Percentiles rank a stretch among this genome's conserved stretches.
These are phyloP conservation scores for Psilopsiagon aurifrons DNA, from an alignment of 2,113 vertebrate genomes.

Conservation along the genomic window DNA sequence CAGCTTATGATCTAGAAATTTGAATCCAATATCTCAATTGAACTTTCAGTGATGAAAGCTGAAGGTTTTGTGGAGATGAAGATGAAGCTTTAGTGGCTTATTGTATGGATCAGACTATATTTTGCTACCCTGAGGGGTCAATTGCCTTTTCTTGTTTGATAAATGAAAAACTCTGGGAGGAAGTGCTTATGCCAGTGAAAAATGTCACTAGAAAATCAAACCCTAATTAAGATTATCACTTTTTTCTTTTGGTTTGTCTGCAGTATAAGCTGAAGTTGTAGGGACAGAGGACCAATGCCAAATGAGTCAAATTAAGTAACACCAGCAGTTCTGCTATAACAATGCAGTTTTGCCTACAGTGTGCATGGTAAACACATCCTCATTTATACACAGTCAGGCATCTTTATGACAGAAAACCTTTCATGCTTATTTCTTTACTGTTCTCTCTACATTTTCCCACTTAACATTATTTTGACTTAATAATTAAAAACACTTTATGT, in stretches of 20 bases:
- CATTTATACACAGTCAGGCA: conserved; percentile 12
- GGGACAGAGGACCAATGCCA: background rate
- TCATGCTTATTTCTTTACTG: conserved; percentile 18
- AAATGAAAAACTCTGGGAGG: background rate
- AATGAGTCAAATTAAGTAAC: background rate
- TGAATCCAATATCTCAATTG: background rate
- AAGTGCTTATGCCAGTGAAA: background rate
- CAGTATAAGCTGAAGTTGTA: background rate
- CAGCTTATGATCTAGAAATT: background rate
- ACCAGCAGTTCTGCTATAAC: background rate
- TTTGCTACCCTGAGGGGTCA: background rate
- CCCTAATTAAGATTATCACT: background rate
- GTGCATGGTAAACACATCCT: background rate
- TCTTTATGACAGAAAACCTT: background rate
- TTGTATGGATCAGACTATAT: background rate
- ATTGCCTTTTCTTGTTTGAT: background rate
- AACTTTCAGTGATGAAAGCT: background rate
- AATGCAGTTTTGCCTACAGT: background rate
- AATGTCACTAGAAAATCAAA: background rate
- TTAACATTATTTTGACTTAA: conserved; percentile 18
- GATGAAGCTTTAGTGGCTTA: background rate
- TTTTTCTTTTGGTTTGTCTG: background rate
- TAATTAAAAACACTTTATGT: background rate
- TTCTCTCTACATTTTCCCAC: background rate
- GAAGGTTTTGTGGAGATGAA: no score